phyloP scores from a whole-genome alignment of 2,113 vertebrate species.

The Cathartes aura region DNA sequence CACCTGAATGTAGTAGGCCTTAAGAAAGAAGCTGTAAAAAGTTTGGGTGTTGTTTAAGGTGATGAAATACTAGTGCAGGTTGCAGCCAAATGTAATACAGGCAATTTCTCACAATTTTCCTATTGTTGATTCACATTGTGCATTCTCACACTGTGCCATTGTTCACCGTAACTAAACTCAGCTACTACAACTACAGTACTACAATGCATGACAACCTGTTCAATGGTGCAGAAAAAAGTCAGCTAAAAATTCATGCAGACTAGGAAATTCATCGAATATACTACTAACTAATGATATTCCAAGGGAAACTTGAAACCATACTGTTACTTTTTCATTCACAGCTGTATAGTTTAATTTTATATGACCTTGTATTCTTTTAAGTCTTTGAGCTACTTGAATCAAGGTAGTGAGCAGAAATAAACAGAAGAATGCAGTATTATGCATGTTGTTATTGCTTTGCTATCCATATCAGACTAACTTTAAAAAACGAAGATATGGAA shows the following conservation, averaged over 20 bases:
- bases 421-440: neutral
- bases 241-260: neutral
- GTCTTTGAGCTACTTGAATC: neutral
- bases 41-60: neutral
- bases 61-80: neutral
- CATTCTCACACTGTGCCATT: neutral
- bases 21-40: neutral
- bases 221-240: neutral
- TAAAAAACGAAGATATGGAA: neutral
- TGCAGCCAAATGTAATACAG: neutral
- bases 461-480: neutral
- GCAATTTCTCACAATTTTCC: neutral
- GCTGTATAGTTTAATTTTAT: neutral
- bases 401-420: neutral
- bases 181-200: neutral
- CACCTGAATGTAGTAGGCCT: neutral
- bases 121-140: neutral
- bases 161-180: neutral
- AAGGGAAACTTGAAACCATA: neutral
- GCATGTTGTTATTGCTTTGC: neutral
- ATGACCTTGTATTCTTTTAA: neutral
- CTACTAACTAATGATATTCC: neutral
- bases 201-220: neutral
- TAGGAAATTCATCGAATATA: neutral
- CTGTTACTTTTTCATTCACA: neutral